Evolutionary conservation across 2,797 vertebrate species (phyloP), one percentile per base, ranked within the genome.

Genomic region (Pterois miles): DNA sequence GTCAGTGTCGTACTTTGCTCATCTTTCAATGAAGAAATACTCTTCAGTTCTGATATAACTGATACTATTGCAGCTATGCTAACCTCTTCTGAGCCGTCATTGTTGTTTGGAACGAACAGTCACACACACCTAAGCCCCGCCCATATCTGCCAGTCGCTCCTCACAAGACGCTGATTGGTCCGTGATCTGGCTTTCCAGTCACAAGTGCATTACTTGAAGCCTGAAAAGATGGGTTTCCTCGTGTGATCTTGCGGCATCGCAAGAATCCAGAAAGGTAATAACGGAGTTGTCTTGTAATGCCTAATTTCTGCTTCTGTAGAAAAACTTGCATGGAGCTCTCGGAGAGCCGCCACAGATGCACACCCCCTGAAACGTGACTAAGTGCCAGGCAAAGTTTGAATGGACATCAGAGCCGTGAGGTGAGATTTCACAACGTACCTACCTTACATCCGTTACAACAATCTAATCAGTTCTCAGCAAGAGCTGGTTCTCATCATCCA

Each of bases 141-240:
- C 46, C 18, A 20, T n/a, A 48, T 20, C 46, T 48, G 46, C 46
- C 9, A 48, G 18, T 48, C 2, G 43, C 20, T 48, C 46, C 46
- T 48, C 46, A 0, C 43, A 0, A 16, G 18, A 0, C 43, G 18
- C 7, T 0, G 43, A 46, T 46, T 8, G 43, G 43, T 46, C 16
- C 40, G 18, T 48, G 46, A n/a, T 48, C 9, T 48, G 46, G 18
- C 20, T n/a, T 48, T 20, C 46, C 0, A 8, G 46, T 20, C 18
- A n/a, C 46, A 48, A 48, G n/a, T 46, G 20, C 20, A 48, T 48
- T n/a, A 48, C 46, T 48, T 48, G 20, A 48, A 48, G 46, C 20
- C 46, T n/a, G 46, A 48, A 8, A 48, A 48, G 46, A 48, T 0
- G 0, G 46, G n/a, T 48, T 48, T 48, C 5, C 20, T n/a, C 8